Conservation (phyloP, 2,797 vertebrate species). For the Zenarchopterus dispar region DNA sequence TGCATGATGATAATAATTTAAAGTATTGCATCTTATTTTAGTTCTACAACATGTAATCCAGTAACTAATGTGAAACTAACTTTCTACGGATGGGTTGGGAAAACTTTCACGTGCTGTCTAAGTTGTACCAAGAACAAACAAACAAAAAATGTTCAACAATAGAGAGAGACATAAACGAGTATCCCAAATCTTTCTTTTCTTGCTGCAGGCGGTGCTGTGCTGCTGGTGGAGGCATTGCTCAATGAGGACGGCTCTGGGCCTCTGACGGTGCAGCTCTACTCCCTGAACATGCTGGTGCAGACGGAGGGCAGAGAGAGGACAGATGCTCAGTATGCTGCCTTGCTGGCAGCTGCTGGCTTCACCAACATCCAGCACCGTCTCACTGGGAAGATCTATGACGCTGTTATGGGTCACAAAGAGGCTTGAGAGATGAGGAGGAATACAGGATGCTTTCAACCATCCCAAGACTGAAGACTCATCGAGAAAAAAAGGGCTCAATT, state of each 20-base stretch:
- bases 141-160: background rate
- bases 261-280: slow-evolving; percentile 86
- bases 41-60: too few relatives aligned
- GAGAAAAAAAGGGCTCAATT: too few relatives aligned
- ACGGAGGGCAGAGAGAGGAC: slow-evolving; percentile 88
- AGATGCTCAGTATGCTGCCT: slow-evolving; percentile 75
- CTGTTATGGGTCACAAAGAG: slow-evolving; percentile 84
- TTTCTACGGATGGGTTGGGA: too few relatives aligned
- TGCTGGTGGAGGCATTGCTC: slow-evolving; percentile 80
- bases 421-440: slow-evolving; percentile 3
- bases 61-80: too few relatives aligned
- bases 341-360: slow-evolving; percentile 85
- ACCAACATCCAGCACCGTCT: slow-evolving; percentile 69
- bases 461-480: too few relatives aligned
- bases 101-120: too few relatives aligned
- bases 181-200: background rate
- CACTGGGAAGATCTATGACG: slow-evolving; percentile 87
- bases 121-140: background rate
- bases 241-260: slow-evolving; percentile 80
- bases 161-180: too few relatives aligned
- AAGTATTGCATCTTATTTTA: too few relatives aligned
- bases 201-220: slow-evolving; percentile 74
- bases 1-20: too few relatives aligned
- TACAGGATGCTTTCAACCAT: background rate
- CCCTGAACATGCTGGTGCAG: slow-evolving; percentile 90